Percentiles rank a stretch among this genome's conserved stretches.
Conservation (phyloP, 2,113 vertebrate genomes). For the Lepus timidus region DNA sequence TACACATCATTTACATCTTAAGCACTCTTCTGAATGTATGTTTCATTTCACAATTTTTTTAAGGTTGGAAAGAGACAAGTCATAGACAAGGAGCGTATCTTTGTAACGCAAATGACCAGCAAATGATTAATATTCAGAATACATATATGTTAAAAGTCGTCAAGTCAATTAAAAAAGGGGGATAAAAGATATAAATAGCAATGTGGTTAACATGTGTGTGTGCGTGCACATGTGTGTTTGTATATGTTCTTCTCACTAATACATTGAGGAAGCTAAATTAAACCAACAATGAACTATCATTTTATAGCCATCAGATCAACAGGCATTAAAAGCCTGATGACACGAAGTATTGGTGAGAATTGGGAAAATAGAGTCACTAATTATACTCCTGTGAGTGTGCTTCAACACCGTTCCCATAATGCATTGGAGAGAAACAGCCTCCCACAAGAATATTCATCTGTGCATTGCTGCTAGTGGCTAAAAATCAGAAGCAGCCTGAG, state of each 20-base stretch:
- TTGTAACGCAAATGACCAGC: neutral
- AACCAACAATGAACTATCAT: conserved; percentile 17
- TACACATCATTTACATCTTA: neutral
- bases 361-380: neutral
- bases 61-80: neutral
- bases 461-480: conserved; percentile 2
- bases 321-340: conserved; percentile 8
- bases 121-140: conserved; percentile 25
- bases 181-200: conserved; percentile 9
- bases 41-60: conserved; percentile 1
- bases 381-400: neutral
- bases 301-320: conserved; percentile 15
- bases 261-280: conserved; percentile 42
- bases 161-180: neutral
- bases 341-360: neutral
- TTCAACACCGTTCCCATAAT: neutral
- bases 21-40: neutral
- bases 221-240: neutral
- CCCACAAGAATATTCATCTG: neutral
- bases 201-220: neutral
- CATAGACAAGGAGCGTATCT: conserved; percentile 1
- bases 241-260: neutral
- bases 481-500: conserved; percentile 46
- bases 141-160: neutral
- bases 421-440: neutral